Conservation (phyloP, 2,113 vertebrate species). For the Xyliphius kryptos region DNA sequence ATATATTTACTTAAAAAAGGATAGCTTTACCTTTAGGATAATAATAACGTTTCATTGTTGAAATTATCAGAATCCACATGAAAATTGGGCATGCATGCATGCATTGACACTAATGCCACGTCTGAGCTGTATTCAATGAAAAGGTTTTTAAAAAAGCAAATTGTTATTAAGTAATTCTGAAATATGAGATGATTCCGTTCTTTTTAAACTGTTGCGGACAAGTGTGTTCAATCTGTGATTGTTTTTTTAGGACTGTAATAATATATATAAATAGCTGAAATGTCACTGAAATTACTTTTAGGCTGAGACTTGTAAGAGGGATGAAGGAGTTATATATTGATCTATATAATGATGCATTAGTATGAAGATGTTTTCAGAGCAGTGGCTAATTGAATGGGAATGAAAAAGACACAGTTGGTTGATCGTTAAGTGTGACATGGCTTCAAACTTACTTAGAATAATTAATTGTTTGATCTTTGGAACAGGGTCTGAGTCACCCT, state of each 20-base stretch:
- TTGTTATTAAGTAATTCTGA: too few relatives aligned
- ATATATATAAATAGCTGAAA: constrained; percentile 31
- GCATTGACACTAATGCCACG: too few relatives aligned
- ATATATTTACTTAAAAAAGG: too few relatives aligned
- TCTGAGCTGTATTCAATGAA: too few relatives aligned
- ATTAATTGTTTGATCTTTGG: constrained; percentile 36
- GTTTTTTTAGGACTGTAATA: constrained; percentile 27
- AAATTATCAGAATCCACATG: too few relatives aligned
- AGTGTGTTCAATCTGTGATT: constrained; percentile 40
- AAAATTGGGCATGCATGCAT: too few relatives aligned
- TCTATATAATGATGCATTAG: constrained; percentile 27
- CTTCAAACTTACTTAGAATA: background rate
- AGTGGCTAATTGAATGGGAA: background rate
- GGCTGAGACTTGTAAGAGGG: constrained; percentile 20
- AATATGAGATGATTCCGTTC: constrained; percentile 16
- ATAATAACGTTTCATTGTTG: too few relatives aligned
- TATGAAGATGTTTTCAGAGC: constrained; percentile 9
- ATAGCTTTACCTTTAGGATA: too few relatives aligned
- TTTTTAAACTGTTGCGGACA: constrained; percentile 13
- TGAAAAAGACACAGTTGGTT: too few relatives aligned
- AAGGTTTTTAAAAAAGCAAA: too few relatives aligned
- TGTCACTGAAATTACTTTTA: constrained; percentile 28
- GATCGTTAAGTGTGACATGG: background rate
- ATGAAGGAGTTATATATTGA: constrained; percentile 36
- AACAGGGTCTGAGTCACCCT: constrained; percentile 13